Conservation (phyloP, 2,888 invertebrate genomes). For the Eutolmus rufibarbis region DNA sequence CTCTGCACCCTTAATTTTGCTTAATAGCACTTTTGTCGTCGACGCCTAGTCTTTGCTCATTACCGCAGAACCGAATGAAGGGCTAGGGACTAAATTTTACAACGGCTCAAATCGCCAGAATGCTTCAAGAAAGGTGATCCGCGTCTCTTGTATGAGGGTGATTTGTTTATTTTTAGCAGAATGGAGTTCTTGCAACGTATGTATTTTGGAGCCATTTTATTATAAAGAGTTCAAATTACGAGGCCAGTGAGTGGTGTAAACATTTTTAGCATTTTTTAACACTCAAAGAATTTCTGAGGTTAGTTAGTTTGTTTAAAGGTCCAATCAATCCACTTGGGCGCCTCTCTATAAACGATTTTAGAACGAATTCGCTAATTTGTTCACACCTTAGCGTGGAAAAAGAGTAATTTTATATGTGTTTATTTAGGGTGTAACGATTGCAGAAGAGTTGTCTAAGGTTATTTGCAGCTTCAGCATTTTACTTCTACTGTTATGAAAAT, state of each 20-base stretch:
- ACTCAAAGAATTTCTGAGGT: background rate
- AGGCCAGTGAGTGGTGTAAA: conserved; percentile 7
- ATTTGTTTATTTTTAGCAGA: conserved; percentile 24
- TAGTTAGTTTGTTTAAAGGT: background rate
- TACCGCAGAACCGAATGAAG: background rate
- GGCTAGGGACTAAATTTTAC: background rate
- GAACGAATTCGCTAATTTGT: background rate
- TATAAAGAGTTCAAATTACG: conserved; percentile 28
- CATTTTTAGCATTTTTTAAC: background rate
- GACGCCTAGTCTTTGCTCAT: background rate
- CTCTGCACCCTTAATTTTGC: conserved; percentile 1
- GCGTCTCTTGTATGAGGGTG: background rate
- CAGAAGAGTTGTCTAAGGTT: background rate
- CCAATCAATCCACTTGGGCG: background rate
- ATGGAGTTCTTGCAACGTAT: conserved; percentile 22
- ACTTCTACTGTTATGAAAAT: background rate
- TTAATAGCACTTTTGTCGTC: conserved; percentile 15
- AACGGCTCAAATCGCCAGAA: background rate
- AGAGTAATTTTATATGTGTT: background rate
- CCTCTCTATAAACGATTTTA: background rate
- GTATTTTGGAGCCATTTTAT: conserved; percentile 4
- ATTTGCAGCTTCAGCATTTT: conserved; percentile 10
- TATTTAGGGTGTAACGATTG: background rate
- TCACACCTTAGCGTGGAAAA: background rate
- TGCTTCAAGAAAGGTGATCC: conserved; percentile 18